Percentiles rank a stretch among this genome's conserved stretches.
Evolutionary conservation across 2,113 vertebrate species (phyloP).

Genomic region (Athene noctua): DNA sequence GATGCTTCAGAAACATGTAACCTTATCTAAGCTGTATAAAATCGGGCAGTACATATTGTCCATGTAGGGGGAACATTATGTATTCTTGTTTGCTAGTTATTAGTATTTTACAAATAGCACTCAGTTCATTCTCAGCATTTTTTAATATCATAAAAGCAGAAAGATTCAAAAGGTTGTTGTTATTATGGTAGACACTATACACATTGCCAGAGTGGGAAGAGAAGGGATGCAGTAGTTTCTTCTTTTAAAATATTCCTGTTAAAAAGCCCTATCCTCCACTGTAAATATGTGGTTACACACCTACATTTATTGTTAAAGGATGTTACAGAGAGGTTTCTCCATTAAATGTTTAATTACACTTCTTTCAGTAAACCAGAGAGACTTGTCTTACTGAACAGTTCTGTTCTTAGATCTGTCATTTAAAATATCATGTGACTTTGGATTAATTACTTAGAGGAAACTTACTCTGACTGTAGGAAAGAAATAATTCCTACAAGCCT

Average conservation of each 20-base stretch:
- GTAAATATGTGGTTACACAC: not conserved
- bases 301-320: not conserved
- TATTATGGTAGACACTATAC: not conserved
- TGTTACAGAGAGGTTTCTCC: constrained; percentile 10
- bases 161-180: constrained; percentile 46
- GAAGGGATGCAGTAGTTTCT: not conserved
- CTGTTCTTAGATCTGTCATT: constrained; percentile 9
- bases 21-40: not conserved
- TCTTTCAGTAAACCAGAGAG: constrained; percentile 23
- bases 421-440: constrained; percentile 13
- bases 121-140: constrained; percentile 43
- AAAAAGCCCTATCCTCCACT: not conserved
- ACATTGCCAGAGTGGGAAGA: not conserved
- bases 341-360: constrained; percentile 26
- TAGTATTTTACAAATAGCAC: constrained; percentile 45
- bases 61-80: not conserved
- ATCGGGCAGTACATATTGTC: not conserved
- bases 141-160: constrained; percentile 10
- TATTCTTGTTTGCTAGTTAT: constrained; percentile 8
- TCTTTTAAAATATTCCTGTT: constrained; percentile 11
- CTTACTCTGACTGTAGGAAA: not conserved
- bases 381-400: not conserved
- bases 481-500: not conserved
- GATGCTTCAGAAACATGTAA: not conserved
- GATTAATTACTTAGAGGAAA: constrained; percentile 18